Base-by-base conservation (phyloP, 2,797 vertebrate genomes). In the Acanthopagrus latus region DNA sequence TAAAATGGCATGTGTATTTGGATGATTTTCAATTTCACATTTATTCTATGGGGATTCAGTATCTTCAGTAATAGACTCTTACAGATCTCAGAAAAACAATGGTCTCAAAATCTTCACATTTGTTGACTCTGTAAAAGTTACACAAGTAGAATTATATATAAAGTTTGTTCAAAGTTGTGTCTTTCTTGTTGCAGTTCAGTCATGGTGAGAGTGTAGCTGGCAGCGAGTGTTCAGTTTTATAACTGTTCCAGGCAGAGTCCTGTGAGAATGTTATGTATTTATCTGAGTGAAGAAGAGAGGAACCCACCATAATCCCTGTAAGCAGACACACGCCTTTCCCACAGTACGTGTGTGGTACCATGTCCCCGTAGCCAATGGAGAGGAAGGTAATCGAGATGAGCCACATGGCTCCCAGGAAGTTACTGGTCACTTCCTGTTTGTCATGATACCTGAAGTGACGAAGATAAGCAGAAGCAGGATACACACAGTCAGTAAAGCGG, bases 361-460 rank as follows among this genome's bases (percentile, higher is more conserved):
- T 98, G 94, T 98, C 97, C 16, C 97, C 97, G 10, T 99, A 99
- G 90, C 97, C 97, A 51, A 99, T 98, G 83, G 97, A 98, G 83
- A 99, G 94, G 94, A 99, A 99, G 92, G 97, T 99, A 91, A 99
- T 98, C 74, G 97, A 99, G 89, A 98, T 97, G 75, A 99, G 94
- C 97, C 97, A 99, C 97, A 99, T 98, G 83, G 97, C 97, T 76
- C 97, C 97, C 94, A 99, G 88, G 90, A 99, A 99, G 95, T 97
- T 99, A 96, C 97, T 98, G 91, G 97, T 98, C 91, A 98, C 96
- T 91, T 98, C 97, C 94, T 98, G 97, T 92, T 97, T 98, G 95
- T 98, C 97, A 29, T 98, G 97, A 94, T 98, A 98, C 96, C 97
- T 98, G 91, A 83, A 81, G 89, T 41, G 89, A 88, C 72, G 88